Percentiles rank a stretch among this genome's conserved stretches.
Conservation (phyloP, 2,888 invertebrate species). For the Dysmachus trigonus region DNA sequence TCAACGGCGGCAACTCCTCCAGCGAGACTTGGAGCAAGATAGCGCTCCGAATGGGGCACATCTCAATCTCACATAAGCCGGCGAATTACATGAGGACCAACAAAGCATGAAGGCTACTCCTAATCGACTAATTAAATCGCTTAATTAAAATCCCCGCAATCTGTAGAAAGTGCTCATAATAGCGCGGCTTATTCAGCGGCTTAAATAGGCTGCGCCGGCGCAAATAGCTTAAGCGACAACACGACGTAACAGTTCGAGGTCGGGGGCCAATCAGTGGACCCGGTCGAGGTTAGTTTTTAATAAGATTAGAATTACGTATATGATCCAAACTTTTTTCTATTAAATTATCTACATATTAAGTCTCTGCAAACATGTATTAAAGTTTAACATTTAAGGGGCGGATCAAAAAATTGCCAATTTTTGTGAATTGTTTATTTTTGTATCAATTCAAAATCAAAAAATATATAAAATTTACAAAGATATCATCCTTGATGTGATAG, state of each 20-base stretch:
- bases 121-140: slow-evolving; percentile 34
- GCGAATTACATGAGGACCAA: background rate
- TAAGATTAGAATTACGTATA: no score
- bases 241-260: background rate
- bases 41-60: background rate
- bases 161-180: background rate
- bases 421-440: no score
- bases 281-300: background rate
- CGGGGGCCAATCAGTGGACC: background rate
- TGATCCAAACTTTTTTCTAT: no score
- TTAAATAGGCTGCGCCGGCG: background rate
- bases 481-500: no score
- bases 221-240: no score
- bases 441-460: no score
- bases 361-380: no score
- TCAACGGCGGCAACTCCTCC: no score
- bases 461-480: no score
- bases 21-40: background rate
- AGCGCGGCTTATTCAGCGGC: background rate
- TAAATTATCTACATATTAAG: no score
- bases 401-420: no score
- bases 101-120: slow-evolving; percentile 16
- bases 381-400: no score
- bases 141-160: background rate
- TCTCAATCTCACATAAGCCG: background rate